Base-by-base conservation (phyloP, 2,113 vertebrate species). In the Nycticorax nycticorax region DNA sequence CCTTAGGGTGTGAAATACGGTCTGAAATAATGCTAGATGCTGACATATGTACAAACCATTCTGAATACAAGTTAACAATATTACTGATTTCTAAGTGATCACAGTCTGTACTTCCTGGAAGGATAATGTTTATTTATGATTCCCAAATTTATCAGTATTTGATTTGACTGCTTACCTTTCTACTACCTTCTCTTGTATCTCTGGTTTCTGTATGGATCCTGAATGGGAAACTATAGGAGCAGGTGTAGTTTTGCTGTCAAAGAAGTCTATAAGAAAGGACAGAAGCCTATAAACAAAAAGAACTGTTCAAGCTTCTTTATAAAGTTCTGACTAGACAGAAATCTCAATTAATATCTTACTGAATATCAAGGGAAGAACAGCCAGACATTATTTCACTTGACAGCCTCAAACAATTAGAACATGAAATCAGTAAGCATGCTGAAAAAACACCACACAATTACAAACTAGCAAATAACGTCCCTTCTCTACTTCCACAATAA, bases 171-270 rank as follows among this genome's bases (percentile, higher is more conserved):
- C 94, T 96, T 95, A 98, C 98, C 98, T 99, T 81, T 99, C 99
- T 2, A 97, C 45, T 60, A 72, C 56, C 76, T 99, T 99, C 80
- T 98, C 99, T 14, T 98, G 98, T 41, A 96, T 81, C 37, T 99
- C 98, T 72, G 99, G 97, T 97, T 99, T 99, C 74, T 98, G 98
- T 92, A 99, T 98, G 33, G 99, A 99, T 28, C 99, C 99, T 2
- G 99, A 99, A 87, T 99, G 99, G 45, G 98, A 98, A 68, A 99
- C 97, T 69, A 98, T 8, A 45, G 98, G 98, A 30, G 96, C 93
- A 50, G 98, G 64, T 27, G 98, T 96, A 89, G 98, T 95, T 79
- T 98, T 96, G 92, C 98, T 98, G 97, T 99, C 98, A 95, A 99
- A 99, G 96, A 99, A 99, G 48, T 99, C 98, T 37, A 6, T 8